A percentile compares a stretch with the other conserved stretches of the same genome.
These are phyloP conservation scores for Gymnopithys bicolor DNA, from an alignment of 2,797 vertebrate genomes.

Conservation along the genomic window DNA sequence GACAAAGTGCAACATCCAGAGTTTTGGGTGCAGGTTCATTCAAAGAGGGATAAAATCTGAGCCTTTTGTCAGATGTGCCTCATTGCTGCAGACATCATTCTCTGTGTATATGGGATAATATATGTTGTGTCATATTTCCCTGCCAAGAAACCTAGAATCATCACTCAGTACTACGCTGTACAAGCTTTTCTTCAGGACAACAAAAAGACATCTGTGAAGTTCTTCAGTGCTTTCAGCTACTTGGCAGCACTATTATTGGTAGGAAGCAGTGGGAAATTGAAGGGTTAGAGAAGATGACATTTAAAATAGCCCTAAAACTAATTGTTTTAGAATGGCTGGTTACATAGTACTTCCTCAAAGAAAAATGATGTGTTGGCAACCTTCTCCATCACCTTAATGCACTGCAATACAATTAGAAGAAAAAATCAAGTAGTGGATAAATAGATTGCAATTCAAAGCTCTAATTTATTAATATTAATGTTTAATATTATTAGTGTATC, in stretches of 20 bases:
- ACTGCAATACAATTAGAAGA: background rate
- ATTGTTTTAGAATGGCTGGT: background rate
- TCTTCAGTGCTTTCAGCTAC: background rate
- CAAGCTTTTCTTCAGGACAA: conserved; percentile 17
- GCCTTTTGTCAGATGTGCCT: background rate
- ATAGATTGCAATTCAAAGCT: background rate
- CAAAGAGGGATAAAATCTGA: background rate
- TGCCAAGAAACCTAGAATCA: background rate
- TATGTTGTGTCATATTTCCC: background rate
- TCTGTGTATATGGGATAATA: background rate
- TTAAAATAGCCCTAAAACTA: background rate
- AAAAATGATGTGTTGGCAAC: background rate
- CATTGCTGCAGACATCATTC: background rate
- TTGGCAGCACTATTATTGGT: background rate
- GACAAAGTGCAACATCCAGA: background rate
- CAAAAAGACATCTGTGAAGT: conserved; percentile 30
- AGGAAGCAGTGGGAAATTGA: background rate
- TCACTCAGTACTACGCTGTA: background rate
- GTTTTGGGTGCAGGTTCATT: background rate
- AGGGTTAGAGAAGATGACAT: background rate
- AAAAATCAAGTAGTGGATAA: background rate
- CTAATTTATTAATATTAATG: background rate
- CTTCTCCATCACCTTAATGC: background rate
- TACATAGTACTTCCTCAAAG: background rate
- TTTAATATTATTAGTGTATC: background rate